Conservation (phyloP, 2,797 vertebrate genomes). For the Amblyopsis hoosieri region DNA sequence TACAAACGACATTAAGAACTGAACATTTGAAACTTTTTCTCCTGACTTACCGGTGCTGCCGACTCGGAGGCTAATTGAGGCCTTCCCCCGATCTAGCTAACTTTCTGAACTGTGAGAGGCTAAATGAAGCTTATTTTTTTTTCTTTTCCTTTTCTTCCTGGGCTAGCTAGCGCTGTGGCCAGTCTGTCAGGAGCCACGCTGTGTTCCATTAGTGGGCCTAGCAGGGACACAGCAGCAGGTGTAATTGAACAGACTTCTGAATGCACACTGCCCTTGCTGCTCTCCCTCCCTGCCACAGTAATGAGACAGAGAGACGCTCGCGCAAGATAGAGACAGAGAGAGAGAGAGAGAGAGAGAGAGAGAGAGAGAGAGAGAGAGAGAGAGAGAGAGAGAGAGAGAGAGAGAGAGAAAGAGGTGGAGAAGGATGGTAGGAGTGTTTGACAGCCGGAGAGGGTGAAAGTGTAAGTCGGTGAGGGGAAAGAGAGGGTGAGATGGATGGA, state of each 20-base stretch:
- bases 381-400: slow-evolving; percentile 47
- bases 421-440: slow-evolving; percentile 63
- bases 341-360: slow-evolving; percentile 47
- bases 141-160: slow-evolving; percentile 57
- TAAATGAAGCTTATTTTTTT: slow-evolving; percentile 73
- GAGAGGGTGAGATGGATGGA: slow-evolving; percentile 59
- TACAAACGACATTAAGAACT: slow-evolving; percentile 3
- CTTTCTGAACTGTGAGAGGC: slow-evolving; percentile 64
- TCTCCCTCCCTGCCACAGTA: slow-evolving; percentile 64
- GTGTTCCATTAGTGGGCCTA: slow-evolving; percentile 83
- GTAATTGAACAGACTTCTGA: slow-evolving; percentile 83
- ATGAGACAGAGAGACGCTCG: slow-evolving; percentile 64
- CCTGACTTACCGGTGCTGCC: slow-evolving; percentile 9
- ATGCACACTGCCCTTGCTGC: slow-evolving; percentile 58
- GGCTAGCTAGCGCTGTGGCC: slow-evolving; percentile 70
- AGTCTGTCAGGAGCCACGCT: slow-evolving; percentile 82
- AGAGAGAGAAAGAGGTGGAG: slow-evolving; percentile 47
- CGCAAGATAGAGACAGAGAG: slow-evolving; percentile 30
- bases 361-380: slow-evolving; percentile 44
- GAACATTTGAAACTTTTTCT: slow-evolving; percentile 1
- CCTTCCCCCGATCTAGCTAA: slow-evolving; percentile 54
- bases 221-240: slow-evolving; percentile 81
- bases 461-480: slow-evolving; percentile 15
- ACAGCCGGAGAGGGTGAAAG: slow-evolving; percentile 42
- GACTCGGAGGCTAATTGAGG: slow-evolving; percentile 44